Evolutionary conservation across 2,888 invertebrate genomes (phyloP).

Genomic region (Chymomyza caudatula): DNA sequence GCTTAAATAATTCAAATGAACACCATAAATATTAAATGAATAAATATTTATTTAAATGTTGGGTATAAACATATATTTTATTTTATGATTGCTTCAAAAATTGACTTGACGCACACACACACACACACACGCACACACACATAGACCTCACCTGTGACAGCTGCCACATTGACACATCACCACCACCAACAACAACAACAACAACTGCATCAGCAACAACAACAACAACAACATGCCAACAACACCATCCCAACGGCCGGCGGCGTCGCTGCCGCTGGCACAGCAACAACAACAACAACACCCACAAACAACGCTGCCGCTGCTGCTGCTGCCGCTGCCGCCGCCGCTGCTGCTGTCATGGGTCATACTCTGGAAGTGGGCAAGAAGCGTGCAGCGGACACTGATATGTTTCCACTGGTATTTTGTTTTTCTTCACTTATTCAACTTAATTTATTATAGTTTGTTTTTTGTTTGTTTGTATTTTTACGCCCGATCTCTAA

Average conservation of each 20-base stretch:
- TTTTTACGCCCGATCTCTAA: neutral
- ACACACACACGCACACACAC: slow-evolving; percentile 33
- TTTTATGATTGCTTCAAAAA: slow-evolving; percentile 47
- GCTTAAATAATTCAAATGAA: slow-evolving; percentile 1
- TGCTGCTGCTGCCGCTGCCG: slow-evolving; percentile 79
- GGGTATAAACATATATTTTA: neutral
- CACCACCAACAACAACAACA: slow-evolving; percentile 54
- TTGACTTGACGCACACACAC: slow-evolving; percentile 32
- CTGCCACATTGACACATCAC: slow-evolving; percentile 77
- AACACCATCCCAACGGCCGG: slow-evolving; percentile 74
- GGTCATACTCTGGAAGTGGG: slow-evolving; percentile 88
- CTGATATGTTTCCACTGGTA: slow-evolving; percentile 95
- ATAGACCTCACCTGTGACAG: slow-evolving; percentile 77
- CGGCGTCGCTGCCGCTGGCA: slow-evolving; percentile 78
- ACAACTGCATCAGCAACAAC: slow-evolving; percentile 55
- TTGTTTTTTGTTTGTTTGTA: slow-evolving; percentile 12
- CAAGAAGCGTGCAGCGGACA: slow-evolving; percentile 96
- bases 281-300: slow-evolving; percentile 54
- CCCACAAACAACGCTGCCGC: slow-evolving; percentile 64
- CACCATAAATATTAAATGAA: slow-evolving; percentile 1
- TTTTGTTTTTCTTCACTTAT: slow-evolving; percentile 68
- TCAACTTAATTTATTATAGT: slow-evolving; percentile 21
- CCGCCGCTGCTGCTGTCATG: slow-evolving; percentile 80
- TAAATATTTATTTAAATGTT: neutral
- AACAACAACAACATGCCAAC: slow-evolving; percentile 55